A percentile compares a stretch with the other conserved stretches of the same genome.
These are phyloP conservation scores for human DNA, from an alignment of 2,113 vertebrate species.

Conservation along the genomic window GRCh38 chr9:74919001-74919500, in stretches of 20 bases:
- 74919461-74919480: no score
- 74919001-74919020: background rate
- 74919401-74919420: no score
- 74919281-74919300: background rate
- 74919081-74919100: background rate
- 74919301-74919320: background rate
- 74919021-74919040: background rate
- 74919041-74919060: background rate
- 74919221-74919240: background rate
- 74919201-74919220: background rate
- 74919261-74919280: background rate
- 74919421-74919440: no score
- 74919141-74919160: background rate
- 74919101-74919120: background rate
- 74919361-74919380: background rate
- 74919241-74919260: background rate
- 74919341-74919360: background rate
- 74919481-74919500: no score
- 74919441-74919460: no score
- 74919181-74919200: background rate
- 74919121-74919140: background rate
- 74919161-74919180: background rate
- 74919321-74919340: background rate
- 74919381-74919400: background rate
- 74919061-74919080: background rate